phyloP scores from a whole-genome alignment of 30 jellyfish, hydroid and myxozoan species.

The Pelagia noctiluca region DNA sequence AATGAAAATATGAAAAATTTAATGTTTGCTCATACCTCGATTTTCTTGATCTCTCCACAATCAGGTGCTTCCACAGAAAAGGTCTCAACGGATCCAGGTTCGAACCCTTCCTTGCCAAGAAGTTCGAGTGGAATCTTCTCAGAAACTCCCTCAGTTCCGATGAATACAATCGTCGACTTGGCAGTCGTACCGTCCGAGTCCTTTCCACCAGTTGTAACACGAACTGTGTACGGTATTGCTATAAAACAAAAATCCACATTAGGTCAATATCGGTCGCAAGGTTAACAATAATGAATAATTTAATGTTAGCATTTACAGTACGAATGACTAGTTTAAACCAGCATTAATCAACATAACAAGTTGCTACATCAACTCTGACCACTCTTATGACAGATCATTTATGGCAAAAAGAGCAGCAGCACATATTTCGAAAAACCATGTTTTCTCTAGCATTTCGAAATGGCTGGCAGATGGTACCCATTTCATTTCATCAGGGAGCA shows the following conservation, averaged over 20 bases:
- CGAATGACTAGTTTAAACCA: too few species aligned
- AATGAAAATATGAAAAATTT: background rate
- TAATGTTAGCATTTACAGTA: too few species aligned
- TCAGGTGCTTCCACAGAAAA: conserved; percentile 89
- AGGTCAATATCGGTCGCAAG: background rate
- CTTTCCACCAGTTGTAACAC: conserved; percentile 79
- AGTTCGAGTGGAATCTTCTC: conserved; percentile 84
- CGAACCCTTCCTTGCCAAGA: conserved; percentile 79
- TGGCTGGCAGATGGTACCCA: too few species aligned
- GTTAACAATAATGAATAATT: background rate
- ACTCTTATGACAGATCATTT: too few species aligned
- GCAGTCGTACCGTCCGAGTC: conserved; percentile 82
- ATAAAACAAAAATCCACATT: background rate
- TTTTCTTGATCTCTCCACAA: conserved; percentile 89
- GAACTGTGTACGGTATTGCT: conserved; percentile 95
- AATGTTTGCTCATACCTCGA: conserved; percentile 68
- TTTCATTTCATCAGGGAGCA: too few species aligned
- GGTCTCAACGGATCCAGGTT: conserved; percentile 81
- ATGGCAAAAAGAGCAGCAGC: too few species aligned
- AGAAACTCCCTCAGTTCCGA: conserved; percentile 92
- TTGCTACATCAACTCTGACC: too few species aligned
- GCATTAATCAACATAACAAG: too few species aligned
- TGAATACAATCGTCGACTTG: conserved; percentile 74
- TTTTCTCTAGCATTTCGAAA: too few species aligned
- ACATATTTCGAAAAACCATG: too few species aligned